Percentiles rank a stretch among this genome's conserved stretches.
Evolutionary conservation across 2,888 invertebrate genomes (phyloP).

Genomic region (Drosophila ezoana): DNA sequence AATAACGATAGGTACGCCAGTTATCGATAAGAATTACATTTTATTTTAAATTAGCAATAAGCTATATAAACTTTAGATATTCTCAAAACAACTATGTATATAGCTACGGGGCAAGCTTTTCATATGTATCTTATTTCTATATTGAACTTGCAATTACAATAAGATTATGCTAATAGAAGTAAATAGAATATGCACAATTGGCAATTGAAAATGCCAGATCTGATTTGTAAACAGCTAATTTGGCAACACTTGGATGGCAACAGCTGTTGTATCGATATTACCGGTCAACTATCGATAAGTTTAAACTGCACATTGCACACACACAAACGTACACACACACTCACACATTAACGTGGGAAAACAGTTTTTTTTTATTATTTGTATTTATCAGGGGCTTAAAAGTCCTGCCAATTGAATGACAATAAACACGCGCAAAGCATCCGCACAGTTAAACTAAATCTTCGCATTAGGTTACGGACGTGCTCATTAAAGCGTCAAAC

Average conservation of each 20-base stretch:
- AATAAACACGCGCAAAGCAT: slow-evolving; percentile 5
- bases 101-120: too few species aligned
- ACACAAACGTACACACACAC: slow-evolving; percentile 11
- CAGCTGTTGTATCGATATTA: slow-evolving; percentile 26
- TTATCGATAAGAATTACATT: too few species aligned
- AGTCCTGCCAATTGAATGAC: slow-evolving; percentile 20
- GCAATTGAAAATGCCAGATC: too few species aligned
- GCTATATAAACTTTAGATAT: too few species aligned
- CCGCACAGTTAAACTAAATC: slow-evolving; percentile 10
- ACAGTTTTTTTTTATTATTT: slow-evolving; percentile 15
- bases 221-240: neutral
- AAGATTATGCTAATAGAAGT: too few species aligned
- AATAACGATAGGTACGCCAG: too few species aligned
- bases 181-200: too few species aligned
- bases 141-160: too few species aligned
- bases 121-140: too few species aligned
- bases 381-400: slow-evolving; percentile 13
- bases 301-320: slow-evolving; percentile 1
- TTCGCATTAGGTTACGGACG: slow-evolving; percentile 35
- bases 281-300: slow-evolving; percentile 35
- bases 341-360: slow-evolving; percentile 14
- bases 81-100: too few species aligned
- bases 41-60: too few species aligned
- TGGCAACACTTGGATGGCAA: neutral
- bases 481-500: slow-evolving; percentile 25